A percentile compares a stretch with the other conserved stretches of the same genome.
These are phyloP conservation scores for Scolanthus callimorphus DNA, from an alignment of 92 coral and sea anemone species.

Conservation along the genomic window DNA sequence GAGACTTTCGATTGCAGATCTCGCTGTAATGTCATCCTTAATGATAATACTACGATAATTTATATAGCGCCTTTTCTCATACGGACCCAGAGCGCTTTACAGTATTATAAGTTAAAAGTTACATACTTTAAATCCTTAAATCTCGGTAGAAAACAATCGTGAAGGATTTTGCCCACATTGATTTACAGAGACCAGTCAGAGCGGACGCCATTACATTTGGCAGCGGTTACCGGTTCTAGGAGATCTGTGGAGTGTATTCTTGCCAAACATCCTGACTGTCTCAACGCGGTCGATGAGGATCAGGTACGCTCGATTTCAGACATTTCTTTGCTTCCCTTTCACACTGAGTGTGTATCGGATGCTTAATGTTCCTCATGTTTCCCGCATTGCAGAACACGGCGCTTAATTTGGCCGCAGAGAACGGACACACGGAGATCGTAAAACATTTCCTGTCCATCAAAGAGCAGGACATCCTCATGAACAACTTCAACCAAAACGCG, in stretches of 20 bases:
- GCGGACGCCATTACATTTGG: slow-evolving; percentile 49
- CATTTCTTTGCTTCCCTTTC: not conserved
- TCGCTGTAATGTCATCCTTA: not conserved
- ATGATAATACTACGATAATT: too few relatives aligned
- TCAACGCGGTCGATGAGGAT: slow-evolving; percentile 45
- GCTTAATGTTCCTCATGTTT: too few relatives aligned
- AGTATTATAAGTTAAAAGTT: too few relatives aligned
- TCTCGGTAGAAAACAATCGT: too few relatives aligned
- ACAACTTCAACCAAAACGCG: slow-evolving; percentile 60
- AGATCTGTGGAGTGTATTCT: slow-evolving; percentile 33
- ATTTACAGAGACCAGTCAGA: slow-evolving; percentile 37
- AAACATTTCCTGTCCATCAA: slow-evolving; percentile 44
- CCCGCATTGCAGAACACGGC: slow-evolving; percentile 80
- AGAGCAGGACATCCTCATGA: slow-evolving; percentile 61
- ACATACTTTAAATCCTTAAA: too few relatives aligned
- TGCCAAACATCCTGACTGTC: slow-evolving; percentile 46
- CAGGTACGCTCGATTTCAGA: slow-evolving; percentile 24
- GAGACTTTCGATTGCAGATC: not conserved
- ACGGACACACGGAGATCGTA: slow-evolving; percentile 58
- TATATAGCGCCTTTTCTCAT: too few relatives aligned
- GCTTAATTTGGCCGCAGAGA: slow-evolving; percentile 61
- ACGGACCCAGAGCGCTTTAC: too few relatives aligned
- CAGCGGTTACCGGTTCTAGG: slow-evolving; percentile 50
- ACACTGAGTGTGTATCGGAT: not conserved
- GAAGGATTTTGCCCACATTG: too few relatives aligned